Conservation (phyloP, 2,113 vertebrate genomes). For the Pachyramphus minor region DNA sequence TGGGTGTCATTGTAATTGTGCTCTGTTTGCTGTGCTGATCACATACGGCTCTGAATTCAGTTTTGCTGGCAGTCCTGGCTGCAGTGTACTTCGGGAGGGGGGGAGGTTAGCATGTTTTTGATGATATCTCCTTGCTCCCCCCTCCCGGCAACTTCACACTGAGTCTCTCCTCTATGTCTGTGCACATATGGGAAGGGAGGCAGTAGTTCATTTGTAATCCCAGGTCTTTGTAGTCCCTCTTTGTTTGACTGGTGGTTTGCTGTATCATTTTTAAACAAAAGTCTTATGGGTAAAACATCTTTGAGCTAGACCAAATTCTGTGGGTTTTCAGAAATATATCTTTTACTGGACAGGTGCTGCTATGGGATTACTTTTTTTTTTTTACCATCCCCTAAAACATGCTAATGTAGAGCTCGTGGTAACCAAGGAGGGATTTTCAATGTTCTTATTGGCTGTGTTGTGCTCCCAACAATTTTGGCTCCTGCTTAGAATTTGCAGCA, state of each 20-base stretch:
- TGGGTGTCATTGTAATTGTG: neutral
- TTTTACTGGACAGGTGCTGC: neutral
- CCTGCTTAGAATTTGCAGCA: conserved; percentile 12
- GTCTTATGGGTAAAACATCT: neutral
- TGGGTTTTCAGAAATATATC: neutral
- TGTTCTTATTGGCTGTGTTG: neutral
- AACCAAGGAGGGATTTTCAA: neutral
- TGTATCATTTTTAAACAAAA: conserved; percentile 13
- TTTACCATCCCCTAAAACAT: neutral
- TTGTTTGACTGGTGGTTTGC: neutral
- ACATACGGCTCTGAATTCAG: neutral
- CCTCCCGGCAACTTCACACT: neutral
- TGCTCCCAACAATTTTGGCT: neutral
- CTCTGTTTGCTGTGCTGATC: conserved; percentile 45
- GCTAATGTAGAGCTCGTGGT: neutral
- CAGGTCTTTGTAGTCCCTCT: neutral
- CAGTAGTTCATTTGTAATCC: neutral
- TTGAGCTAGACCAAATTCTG: neutral
- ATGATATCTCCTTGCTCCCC: neutral
- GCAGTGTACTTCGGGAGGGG: neutral
- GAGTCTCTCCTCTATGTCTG: neutral
- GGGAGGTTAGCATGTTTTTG: neutral
- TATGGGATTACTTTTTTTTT: neutral
- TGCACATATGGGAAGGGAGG: neutral
- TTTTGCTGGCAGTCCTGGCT: neutral